phyloP scores from a whole-genome alignment of 2,888 invertebrate species.

The Rhyacophila evoluta region DNA sequence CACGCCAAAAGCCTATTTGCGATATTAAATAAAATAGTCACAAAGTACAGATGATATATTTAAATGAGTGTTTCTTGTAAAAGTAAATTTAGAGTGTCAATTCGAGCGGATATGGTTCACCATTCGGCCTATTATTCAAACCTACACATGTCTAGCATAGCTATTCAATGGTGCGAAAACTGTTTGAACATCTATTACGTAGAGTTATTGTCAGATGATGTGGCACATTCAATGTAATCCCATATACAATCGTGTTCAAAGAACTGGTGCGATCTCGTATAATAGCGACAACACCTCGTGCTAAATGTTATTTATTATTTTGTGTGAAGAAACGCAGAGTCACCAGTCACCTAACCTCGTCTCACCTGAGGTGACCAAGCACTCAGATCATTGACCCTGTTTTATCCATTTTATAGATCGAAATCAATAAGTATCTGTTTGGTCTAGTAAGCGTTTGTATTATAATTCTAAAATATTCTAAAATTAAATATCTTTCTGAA shows the following conservation, averaged over 20 bases:
- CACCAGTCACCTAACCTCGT: background rate
- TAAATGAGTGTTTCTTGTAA: too few species aligned
- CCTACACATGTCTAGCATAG: too few species aligned
- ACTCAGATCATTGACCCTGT: background rate
- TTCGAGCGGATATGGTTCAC: too few species aligned
- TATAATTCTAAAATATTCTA: too few species aligned
- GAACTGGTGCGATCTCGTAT: background rate
- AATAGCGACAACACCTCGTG: background rate
- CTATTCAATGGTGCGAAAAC: too few species aligned
- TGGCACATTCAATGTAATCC: background rate
- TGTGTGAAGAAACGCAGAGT: background rate
- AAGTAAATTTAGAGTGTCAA: too few species aligned
- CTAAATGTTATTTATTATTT: conserved; percentile 18
- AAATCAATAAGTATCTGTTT: background rate
- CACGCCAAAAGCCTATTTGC: too few species aligned
- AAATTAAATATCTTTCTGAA: too few species aligned
- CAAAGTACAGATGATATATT: too few species aligned
- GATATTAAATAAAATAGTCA: too few species aligned
- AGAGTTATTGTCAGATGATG: background rate
- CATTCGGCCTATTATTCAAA: too few species aligned
- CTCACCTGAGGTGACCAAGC: background rate
- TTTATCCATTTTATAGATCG: conserved; percentile 1
- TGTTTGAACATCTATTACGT: background rate
- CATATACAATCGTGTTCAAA: background rate
- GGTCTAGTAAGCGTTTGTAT: too few species aligned